Conservation (phyloP, 2,888 invertebrate genomes). For the Invenusta paracnida region DNA sequence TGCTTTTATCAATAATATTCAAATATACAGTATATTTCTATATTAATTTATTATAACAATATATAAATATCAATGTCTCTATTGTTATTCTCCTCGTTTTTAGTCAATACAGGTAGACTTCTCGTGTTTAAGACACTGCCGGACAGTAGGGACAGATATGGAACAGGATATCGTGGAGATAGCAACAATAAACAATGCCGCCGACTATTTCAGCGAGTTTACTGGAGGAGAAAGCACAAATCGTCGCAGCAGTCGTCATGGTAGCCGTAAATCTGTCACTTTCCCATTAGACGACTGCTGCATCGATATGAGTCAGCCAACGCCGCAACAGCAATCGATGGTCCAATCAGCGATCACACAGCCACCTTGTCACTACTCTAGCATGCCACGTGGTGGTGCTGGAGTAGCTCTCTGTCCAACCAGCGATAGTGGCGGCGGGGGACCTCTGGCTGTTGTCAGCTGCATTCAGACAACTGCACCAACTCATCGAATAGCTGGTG, state of each 20-base stretch:
- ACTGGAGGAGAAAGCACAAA: background rate
- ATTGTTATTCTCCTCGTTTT: too few species aligned
- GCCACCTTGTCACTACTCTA: background rate
- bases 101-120: background rate
- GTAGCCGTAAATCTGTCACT: background rate
- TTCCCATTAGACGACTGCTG: background rate
- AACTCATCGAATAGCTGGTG: too few species aligned
- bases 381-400: background rate
- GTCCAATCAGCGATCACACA: too few species aligned
- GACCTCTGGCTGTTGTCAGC: background rate
- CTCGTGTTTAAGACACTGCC: background rate
- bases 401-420: background rate
- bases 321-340: background rate
- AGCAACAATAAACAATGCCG: background rate
- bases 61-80: too few species aligned
- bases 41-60: too few species aligned
- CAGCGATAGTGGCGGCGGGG: too few species aligned
- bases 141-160: background rate
- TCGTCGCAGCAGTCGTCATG: background rate
- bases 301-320: background rate
- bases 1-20: too few species aligned
- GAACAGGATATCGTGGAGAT: conserved; percentile 11
- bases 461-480: background rate
- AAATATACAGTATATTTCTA: too few species aligned
- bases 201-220: background rate